Evolutionary conservation across 2,113 vertebrate species (phyloP), one percentile per base, ranked within the genome.

Genomic region (Geococcyx californianus): DNA sequence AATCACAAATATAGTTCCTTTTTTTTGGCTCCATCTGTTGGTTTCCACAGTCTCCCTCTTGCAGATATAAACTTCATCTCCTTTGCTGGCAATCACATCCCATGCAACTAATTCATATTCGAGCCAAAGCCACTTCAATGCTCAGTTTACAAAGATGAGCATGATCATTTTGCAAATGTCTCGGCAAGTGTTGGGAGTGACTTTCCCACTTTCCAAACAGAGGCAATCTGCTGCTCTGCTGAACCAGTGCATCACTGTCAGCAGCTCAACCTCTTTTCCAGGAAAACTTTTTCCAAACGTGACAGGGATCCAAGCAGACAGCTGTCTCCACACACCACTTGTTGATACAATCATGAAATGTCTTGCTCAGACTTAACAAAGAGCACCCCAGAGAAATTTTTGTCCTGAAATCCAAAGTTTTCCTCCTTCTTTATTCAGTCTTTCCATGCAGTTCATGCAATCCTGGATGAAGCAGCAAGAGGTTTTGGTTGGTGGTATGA

Each of bases 181-280:
- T 96, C 64, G 5, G 85, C 47, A 56, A 90, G 85, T 8, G 33
- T 1, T 36, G 84, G 51, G 63, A 86, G 82, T 52, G 79, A 72
- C 79, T 90, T 90, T 93, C 52, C 82, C 68, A 70, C 83, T 88
- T 90, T 75, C 72, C 66, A 90, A 93, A 91, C 45, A 92, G 56
- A 80, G 59, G 13, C 87, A 94, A 91, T 87, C 92, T 93, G 93
- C 84, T 83, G 42, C 87, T 88, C 78, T 80, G 47, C 82, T 49
- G 70, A 84, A 59, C 60, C 72, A 70, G 55, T 7, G 56, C 1
- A 0, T 36, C n/a, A 29, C 68, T 7, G 5, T 24, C 63, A 73
- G 42, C 60, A 62, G 45, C 74, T 87, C 62, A 79, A 60, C 28
- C 42, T 81, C 10, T 77, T 76, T 58, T 69, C 66, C 76, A 92